Evolutionary conservation across 2,113 vertebrate species (phyloP).

Genomic region (Tonatia bakeri): DNA sequence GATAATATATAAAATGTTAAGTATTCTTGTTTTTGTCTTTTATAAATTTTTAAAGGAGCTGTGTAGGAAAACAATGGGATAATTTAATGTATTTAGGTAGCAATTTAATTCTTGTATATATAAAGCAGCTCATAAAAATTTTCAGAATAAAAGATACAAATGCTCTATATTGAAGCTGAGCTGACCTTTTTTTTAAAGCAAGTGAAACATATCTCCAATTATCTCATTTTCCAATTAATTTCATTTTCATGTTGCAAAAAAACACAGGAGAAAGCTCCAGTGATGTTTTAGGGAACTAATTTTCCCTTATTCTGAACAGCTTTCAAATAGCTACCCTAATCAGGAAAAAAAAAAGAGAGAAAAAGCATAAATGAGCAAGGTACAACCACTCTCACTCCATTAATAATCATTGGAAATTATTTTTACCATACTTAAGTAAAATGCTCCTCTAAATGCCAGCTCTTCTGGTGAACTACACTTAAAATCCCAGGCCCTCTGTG

Average conservation of each 20-base stretch:
- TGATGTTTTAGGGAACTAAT: background rate
- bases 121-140: conserved; percentile 43
- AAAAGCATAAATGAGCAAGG: background rate
- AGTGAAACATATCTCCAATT: background rate
- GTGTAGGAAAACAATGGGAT: background rate
- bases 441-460: background rate
- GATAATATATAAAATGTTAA: conserved; percentile 8
- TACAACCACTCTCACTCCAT: background rate
- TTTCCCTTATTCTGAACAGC: background rate
- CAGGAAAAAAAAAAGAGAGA: background rate
- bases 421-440: background rate
- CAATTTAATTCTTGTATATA: background rate
- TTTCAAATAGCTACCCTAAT: conserved; percentile 24
- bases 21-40: conserved; percentile 31
- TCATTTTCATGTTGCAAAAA: background rate
- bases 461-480: background rate
- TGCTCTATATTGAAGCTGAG: background rate
- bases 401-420: background rate
- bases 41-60: background rate
- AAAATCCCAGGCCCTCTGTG: background rate
- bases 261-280: background rate
- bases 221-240: conserved; percentile 14
- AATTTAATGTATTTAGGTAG: conserved; percentile 24
- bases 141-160: conserved; percentile 28
- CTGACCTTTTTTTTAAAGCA: conserved; percentile 14